Evolutionary conservation across 2,113 vertebrate species (phyloP).

Genomic region (Trinectes maculatus): DNA sequence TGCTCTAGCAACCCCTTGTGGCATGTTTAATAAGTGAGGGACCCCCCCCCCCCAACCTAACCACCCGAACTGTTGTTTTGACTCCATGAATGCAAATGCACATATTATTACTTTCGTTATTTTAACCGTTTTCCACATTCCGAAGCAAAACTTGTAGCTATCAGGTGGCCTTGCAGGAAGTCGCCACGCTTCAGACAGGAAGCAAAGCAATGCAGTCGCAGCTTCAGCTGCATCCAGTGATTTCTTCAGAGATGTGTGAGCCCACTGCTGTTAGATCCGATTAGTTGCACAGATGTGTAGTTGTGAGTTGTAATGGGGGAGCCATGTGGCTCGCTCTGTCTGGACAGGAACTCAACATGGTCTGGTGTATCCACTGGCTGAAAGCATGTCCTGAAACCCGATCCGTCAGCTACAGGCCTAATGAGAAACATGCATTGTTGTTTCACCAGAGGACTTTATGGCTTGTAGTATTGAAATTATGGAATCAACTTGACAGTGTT

Average conservation of each 20-base stretch:
- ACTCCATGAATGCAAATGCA: background rate
- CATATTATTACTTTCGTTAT: background rate
- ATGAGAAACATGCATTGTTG: constrained; percentile 62
- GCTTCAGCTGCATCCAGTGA: no score
- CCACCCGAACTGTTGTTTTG: background rate
- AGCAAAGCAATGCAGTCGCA: background rate
- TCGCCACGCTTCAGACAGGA: constrained; percentile 23
- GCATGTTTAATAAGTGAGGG: background rate
- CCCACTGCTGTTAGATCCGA: constrained; percentile 32
- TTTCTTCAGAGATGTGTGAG: constrained; percentile 26
- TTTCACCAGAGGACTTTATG: constrained; percentile 17
- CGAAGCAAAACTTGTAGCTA: background rate
- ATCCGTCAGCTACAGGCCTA: constrained; percentile 38
- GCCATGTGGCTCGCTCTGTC: constrained; percentile 51
- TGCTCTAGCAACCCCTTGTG: constrained; percentile 58
- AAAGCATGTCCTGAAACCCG: constrained; percentile 26
- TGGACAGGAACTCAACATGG: constrained; percentile 56
- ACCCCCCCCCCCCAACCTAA: background rate
- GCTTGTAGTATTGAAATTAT: background rate
- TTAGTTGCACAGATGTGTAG: constrained; percentile 64
- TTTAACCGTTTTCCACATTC: background rate
- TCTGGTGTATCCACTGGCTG: constrained; percentile 50
- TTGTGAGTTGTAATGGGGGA: constrained; percentile 53
- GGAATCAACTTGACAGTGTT: background rate
- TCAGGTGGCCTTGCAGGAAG: constrained; percentile 23